Evolutionary conservation across 1,140 invertebrate genomes (phyloP).

Genomic region (Mactra quadrangularis): DNA sequence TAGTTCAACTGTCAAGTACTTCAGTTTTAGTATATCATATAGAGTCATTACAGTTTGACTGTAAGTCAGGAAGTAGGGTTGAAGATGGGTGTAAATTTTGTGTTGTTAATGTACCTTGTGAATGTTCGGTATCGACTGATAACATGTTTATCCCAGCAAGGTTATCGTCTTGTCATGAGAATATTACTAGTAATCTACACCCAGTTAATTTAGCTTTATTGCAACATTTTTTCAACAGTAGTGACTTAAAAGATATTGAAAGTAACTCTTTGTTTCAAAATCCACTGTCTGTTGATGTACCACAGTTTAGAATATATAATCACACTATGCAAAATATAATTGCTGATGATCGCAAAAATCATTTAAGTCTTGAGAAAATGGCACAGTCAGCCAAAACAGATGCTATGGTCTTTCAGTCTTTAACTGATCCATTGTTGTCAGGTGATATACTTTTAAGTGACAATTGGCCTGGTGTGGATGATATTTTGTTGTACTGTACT

Average conservation of each 20-base stretch:
- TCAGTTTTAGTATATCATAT: too few relatives aligned
- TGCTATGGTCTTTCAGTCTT: constrained; percentile 4
- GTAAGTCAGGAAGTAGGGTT: too few relatives aligned
- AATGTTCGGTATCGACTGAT: neutral
- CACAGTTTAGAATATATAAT: constrained; percentile 33
- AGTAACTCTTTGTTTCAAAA: constrained; percentile 37
- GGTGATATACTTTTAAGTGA: neutral
- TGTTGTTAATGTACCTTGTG: neutral
- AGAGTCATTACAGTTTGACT: too few relatives aligned
- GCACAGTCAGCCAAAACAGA: neutral
- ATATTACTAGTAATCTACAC: constrained; percentile 7
- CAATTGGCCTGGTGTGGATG: neutral
- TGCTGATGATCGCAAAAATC: constrained; percentile 22
- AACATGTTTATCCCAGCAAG: neutral
- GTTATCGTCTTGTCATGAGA: constrained; percentile 16
- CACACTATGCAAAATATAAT: constrained; percentile 28
- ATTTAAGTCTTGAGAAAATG: constrained; percentile 29
- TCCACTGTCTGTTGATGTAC: constrained; percentile 22
- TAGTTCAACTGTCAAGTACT: too few relatives aligned
- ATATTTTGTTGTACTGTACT: neutral
- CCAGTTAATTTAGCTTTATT: constrained; percentile 24
- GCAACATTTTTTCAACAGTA: constrained; percentile 32
- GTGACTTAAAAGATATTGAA: constrained; percentile 4
- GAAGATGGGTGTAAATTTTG: too few relatives aligned
- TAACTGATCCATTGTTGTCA: constrained; percentile 16